A percentile compares a stretch with the other conserved stretches of the same genome.
Evolutionary conservation across 2,113 vertebrate species (phyloP).

Genomic region (Thunnus maccoyii): DNA sequence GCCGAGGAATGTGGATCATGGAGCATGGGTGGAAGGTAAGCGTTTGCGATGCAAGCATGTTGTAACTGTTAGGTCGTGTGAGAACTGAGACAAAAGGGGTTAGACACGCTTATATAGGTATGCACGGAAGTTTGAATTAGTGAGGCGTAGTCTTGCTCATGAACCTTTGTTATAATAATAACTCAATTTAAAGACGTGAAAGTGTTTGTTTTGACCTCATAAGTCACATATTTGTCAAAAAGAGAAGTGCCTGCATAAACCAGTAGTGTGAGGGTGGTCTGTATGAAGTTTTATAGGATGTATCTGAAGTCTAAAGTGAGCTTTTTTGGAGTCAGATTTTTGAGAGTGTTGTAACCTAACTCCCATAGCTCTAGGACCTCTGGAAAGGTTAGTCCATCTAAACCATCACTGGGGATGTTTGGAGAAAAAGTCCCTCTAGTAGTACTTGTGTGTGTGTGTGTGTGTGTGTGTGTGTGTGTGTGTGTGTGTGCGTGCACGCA

Average conservation of each 20-base stretch:
- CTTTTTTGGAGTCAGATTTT: constrained; percentile 13
- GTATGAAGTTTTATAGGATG: background rate
- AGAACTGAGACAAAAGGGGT: too few species aligned
- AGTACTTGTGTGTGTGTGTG: background rate
- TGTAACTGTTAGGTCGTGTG: too few species aligned
- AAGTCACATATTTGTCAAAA: background rate
- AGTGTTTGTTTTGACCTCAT: background rate
- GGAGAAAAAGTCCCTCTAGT: background rate
- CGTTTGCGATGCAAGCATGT: too few species aligned
- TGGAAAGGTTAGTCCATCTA: constrained; percentile 14
- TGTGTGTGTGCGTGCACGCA: background rate
- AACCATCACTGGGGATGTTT: constrained; percentile 15
- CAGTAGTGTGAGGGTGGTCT: background rate
- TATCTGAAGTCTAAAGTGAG: background rate
- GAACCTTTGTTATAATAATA: too few species aligned
- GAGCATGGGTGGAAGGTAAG: too few species aligned
- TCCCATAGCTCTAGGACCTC: constrained; percentile 6
- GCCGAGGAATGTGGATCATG: too few species aligned
- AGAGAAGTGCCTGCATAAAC: background rate
- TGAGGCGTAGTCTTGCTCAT: too few species aligned
- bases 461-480: constrained; percentile 2
- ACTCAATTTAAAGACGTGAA: background rate
- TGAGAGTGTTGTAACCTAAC: background rate
- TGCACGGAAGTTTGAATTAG: too few species aligned
- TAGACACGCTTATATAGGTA: too few species aligned